Conservation (phyloP, 1,140 invertebrate species). For the Bombus sibiricus region DNA sequence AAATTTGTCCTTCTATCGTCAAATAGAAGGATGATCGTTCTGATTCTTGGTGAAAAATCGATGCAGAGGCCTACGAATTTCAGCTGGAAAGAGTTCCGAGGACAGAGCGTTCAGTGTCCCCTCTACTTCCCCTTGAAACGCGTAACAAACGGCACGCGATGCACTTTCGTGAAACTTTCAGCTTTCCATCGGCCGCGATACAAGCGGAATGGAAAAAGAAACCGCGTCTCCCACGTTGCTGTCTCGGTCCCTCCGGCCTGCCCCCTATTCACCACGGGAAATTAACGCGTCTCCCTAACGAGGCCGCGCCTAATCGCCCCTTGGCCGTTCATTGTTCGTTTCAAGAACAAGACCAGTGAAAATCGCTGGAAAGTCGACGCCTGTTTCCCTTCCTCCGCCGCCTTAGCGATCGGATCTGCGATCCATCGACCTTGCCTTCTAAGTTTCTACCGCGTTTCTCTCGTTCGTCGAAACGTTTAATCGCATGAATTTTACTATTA, state of each 20-base stretch:
- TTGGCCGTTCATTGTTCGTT: slow-evolving; percentile 1
- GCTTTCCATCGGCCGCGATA: slow-evolving; percentile 75
- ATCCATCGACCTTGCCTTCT: slow-evolving; percentile 14
- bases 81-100: too few species aligned
- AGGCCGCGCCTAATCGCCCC: slow-evolving; percentile 38
- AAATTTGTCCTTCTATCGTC: background rate
- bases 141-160: slow-evolving; percentile 74
- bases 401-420: too few species aligned
- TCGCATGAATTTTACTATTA: background rate
- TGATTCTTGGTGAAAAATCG: background rate
- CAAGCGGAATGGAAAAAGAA: slow-evolving; percentile 62
- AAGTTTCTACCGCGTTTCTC: slow-evolving; percentile 33
- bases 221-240: slow-evolving; percentile 58
- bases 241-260: background rate
- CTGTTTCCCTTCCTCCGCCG: background rate
- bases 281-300: slow-evolving; percentile 31
- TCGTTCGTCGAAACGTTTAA: slow-evolving; percentile 27
- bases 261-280: background rate
- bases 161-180: slow-evolving; percentile 80
- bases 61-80: background rate
- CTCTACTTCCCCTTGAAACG: slow-evolving; percentile 41
- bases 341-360: slow-evolving; percentile 18
- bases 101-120: background rate
- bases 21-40: background rate
- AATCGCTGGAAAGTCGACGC: slow-evolving; percentile 39